Conservation (phyloP, 2,888 invertebrate genomes). For the Yponomeuta plumbellus region DNA sequence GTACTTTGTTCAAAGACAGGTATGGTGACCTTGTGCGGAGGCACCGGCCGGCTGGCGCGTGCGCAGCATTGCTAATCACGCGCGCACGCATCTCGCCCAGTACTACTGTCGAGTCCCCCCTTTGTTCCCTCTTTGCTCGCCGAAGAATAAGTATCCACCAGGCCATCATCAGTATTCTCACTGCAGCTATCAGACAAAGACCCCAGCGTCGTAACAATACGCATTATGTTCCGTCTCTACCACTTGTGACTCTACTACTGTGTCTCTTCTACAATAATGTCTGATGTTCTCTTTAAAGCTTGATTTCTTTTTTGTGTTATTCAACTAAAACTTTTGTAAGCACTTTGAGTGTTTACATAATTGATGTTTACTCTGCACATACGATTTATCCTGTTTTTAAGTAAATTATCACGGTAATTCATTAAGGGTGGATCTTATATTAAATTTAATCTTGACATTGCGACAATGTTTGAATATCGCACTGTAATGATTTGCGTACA, state of each 20-base stretch:
- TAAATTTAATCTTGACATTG: too few species aligned
- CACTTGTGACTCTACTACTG: neutral
- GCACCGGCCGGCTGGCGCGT: constrained; percentile 45
- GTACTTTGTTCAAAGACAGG: neutral
- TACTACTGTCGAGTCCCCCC: neutral
- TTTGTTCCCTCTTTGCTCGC: constrained; percentile 7
- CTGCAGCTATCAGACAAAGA: constrained; percentile 8
- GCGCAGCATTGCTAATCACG: constrained; percentile 42
- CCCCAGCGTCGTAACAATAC: constrained; percentile 1
- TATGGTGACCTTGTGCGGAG: constrained; percentile 44
- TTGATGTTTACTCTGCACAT: too few species aligned
- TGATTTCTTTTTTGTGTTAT: too few species aligned
- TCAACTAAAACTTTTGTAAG: too few species aligned
- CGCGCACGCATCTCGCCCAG: constrained; percentile 11
- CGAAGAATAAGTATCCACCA: constrained; percentile 20
- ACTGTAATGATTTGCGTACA: too few species aligned
- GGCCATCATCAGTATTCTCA: constrained; percentile 23
- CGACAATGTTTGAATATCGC: too few species aligned
- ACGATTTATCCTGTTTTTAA: too few species aligned
- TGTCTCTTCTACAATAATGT: too few species aligned
- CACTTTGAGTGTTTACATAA: too few species aligned
- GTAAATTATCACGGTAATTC: too few species aligned
- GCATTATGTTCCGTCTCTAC: neutral
- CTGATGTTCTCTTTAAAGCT: too few species aligned
- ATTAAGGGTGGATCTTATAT: too few species aligned